These are phyloP conservation scores for Troilus luridus DNA, from an alignment of 2,888 invertebrate species.

Conservation along the genomic window DNA sequence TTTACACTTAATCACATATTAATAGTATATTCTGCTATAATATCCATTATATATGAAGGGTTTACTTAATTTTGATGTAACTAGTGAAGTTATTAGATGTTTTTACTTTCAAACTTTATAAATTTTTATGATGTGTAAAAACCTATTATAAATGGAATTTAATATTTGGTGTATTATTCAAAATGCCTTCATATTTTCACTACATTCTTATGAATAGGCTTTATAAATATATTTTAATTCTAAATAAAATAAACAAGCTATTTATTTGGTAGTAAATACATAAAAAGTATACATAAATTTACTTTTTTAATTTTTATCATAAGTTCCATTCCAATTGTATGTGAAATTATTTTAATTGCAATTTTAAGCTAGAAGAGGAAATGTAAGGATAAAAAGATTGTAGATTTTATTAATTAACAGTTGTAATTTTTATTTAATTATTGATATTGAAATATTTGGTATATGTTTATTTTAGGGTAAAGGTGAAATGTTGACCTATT, in stretches of 20 bases:
- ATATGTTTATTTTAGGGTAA: conserved; percentile 74
- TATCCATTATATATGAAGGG: not conserved
- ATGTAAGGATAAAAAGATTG: not conserved
- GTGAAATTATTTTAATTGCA: not conserved
- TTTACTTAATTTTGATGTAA: not conserved
- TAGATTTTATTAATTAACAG: not conserved
- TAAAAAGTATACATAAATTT: too few species aligned
- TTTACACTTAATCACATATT: conserved; percentile 66
- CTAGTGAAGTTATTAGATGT: not conserved
- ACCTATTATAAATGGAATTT: too few species aligned
- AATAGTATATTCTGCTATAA: not conserved
- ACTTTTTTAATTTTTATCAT: too few species aligned
- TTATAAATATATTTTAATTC: too few species aligned
- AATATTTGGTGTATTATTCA: too few species aligned
- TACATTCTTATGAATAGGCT: too few species aligned
- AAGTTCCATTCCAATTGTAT: too few species aligned
- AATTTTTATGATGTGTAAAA: too few species aligned
- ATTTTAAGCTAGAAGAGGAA: not conserved
- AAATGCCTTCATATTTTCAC: too few species aligned
- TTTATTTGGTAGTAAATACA: too few species aligned
- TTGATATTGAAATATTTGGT: not conserved
- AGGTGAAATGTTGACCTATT: conserved; percentile 82
- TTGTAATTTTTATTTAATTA: not conserved
- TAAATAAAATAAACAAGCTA: too few species aligned
- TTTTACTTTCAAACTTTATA: too few species aligned